These are phyloP conservation scores for Pelodiscus sinensis DNA, from an alignment of 2,113 vertebrate genomes.

Conservation along the genomic window DNA sequence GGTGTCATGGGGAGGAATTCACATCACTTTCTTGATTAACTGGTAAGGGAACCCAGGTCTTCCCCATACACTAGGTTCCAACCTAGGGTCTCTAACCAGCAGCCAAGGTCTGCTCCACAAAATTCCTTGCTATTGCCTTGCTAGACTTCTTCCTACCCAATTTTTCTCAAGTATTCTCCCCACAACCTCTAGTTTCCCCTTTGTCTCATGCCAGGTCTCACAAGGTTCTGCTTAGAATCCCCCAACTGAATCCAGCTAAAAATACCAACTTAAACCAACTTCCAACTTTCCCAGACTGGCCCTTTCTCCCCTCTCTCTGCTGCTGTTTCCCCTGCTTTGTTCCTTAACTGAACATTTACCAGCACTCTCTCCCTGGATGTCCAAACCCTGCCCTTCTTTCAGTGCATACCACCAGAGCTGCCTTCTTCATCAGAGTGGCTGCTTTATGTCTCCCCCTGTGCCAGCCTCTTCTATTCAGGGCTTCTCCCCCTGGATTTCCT, in stretches of 20 bases:
- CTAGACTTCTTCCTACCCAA: neutral
- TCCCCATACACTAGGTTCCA: neutral
- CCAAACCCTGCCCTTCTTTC: neutral
- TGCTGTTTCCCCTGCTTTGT: neutral
- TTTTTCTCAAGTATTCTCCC: neutral
- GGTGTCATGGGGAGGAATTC: neutral
- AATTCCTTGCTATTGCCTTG: neutral
- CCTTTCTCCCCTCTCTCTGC: neutral
- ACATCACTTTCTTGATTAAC: neutral
- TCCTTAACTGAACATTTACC: neutral
- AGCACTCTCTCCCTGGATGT: neutral
- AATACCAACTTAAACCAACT: neutral
- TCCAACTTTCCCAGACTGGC: neutral
- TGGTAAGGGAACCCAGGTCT: neutral
- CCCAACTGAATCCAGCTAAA: neutral
- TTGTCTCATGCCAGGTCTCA: neutral
- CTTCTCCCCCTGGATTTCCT: neutral
- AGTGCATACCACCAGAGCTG: neutral
- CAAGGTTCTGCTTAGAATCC: neutral
- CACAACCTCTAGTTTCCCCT: neutral
- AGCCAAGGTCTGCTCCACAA: neutral
- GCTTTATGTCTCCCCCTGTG: neutral
- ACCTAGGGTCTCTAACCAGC: neutral
- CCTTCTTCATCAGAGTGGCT: neutral
- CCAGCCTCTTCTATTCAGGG: neutral